phyloP scores from a whole-genome alignment of 2,113 vertebrate genomes.

The Mellivora capensis region DNA sequence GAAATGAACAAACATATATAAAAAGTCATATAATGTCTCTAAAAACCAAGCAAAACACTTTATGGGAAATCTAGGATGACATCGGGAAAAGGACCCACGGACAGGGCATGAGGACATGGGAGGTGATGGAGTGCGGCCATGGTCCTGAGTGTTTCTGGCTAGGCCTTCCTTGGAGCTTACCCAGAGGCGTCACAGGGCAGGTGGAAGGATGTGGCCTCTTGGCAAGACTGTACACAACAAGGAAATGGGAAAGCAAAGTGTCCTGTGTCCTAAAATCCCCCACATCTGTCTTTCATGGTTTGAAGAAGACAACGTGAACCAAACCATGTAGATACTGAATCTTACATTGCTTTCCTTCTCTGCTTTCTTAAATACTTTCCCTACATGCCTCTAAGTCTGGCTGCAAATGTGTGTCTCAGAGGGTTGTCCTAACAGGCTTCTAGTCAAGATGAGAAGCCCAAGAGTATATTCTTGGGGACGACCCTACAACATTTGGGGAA shows the following conservation, averaged over 20 bases:
- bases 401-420: not conserved
- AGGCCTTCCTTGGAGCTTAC: not conserved
- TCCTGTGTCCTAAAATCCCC: not conserved
- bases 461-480: not conserved
- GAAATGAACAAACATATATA: not conserved
- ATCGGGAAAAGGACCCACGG: not conserved
- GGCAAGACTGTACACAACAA: not conserved
- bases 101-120: fast-evolving
- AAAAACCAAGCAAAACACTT: not conserved
- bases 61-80: not conserved
- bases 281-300: not conserved
- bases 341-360: not conserved
- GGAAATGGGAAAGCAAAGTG: not conserved
- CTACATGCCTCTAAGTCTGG: not conserved
- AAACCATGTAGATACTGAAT: fast-evolving
- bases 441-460: not conserved
- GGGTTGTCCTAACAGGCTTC: not conserved
- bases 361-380: not conserved
- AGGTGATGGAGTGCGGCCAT: fast-evolving
- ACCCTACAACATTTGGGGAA: not conserved
- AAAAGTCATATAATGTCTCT: not conserved
- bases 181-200: fast-evolving
- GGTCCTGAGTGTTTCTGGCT: not conserved
- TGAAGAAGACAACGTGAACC: not conserved
- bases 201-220: not conserved